Percentiles rank a stretch among this genome's conserved stretches.
These are phyloP conservation scores for Brenthis hecate DNA, from an alignment of 2,888 invertebrate species.

Conservation along the genomic window DNA sequence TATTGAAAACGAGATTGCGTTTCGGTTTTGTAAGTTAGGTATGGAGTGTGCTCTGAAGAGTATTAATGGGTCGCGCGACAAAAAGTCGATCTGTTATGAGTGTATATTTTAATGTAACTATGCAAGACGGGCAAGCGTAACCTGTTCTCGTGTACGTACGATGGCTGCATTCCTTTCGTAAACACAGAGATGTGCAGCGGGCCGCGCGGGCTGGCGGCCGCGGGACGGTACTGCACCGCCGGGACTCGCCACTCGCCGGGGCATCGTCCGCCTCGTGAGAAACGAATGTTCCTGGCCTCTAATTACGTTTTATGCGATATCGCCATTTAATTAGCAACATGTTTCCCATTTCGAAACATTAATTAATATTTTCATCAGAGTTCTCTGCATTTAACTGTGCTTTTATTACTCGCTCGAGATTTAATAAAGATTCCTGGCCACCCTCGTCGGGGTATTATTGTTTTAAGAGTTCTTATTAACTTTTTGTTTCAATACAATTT, in stretches of 20 bases:
- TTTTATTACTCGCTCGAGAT: slow-evolving; percentile 80
- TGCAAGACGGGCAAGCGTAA: slow-evolving; percentile 57
- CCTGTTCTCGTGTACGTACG: slow-evolving; percentile 66
- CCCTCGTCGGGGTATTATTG: slow-evolving; percentile 73
- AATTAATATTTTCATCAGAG: slow-evolving; percentile 82
- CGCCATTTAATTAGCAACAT: slow-evolving; percentile 82
- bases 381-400: slow-evolving; percentile 79
- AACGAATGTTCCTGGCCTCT: slow-evolving; percentile 77
- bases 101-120: slow-evolving; percentile 59
- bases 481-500: slow-evolving; percentile 61
- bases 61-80: slow-evolving; percentile 39
- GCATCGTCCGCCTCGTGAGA: slow-evolving; percentile 69
- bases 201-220: slow-evolving; percentile 23
- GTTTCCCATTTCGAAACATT: slow-evolving; percentile 80
- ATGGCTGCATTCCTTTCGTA: slow-evolving; percentile 68
- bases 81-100: slow-evolving; percentile 59
- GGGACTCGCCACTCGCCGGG: slow-evolving; percentile 44
- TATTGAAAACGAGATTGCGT: slow-evolving; percentile 44
- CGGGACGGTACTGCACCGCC: slow-evolving; percentile 51
- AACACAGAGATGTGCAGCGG: slow-evolving; percentile 51
- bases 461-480: slow-evolving; percentile 72
- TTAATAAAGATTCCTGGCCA: slow-evolving; percentile 81
- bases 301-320: slow-evolving; percentile 81
- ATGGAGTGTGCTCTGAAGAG: slow-evolving; percentile 29
- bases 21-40: slow-evolving; percentile 17